Base-by-base conservation (phyloP, 2,797 vertebrate genomes). In the Spinibarbus caldwelli region DNA sequence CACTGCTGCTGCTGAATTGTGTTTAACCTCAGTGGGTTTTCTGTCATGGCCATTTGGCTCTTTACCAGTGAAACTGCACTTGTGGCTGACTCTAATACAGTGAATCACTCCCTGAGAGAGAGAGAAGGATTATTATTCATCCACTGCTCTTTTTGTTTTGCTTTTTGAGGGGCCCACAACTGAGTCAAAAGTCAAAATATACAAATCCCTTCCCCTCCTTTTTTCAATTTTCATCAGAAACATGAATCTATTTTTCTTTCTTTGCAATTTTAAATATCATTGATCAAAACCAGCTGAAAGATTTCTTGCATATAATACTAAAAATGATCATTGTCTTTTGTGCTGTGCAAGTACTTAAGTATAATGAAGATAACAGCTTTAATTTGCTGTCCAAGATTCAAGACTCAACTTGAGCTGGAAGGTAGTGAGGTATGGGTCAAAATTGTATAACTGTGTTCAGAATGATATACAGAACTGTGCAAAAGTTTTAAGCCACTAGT, bases 71-170 rank as follows among this genome's bases (percentile, higher is more conserved):
- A 85, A 90, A 93, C 87, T 89, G 82, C 31, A 85, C 47, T 91
- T 89, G 87, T 91, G 87, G 91, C 88, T 80, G 64, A 49, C 82
- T 89, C 90, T 87, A 87, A 91, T 85, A 80, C 87, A 87, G 78
- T 73, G 67, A 78, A 86, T 89, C 87, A 89, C 64, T 87, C 57
- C 79, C 41, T 34, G 45, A 73, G 41, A 72, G 26, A 29, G 38
- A 10, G 26, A 34, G 29, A 2, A 10, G 34, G 34, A 41, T 45
- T 70, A 6, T 52, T 43, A 66, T 64, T 73, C 21, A 52, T 68
- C 41, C n/a, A 15, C 19, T 57, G 77, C 41, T 62, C 36, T 82
- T 81, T 67, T 85, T 64, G 66, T 84, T 86, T 79, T 83, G 31
- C 66, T 71, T 29, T 21, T 36, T 70, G 64, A 83, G 62, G 54